Evolutionary conservation across 2,888 invertebrate species (phyloP), one percentile per base, ranked within the genome.

Genomic region (Urechis unicinctus): DNA sequence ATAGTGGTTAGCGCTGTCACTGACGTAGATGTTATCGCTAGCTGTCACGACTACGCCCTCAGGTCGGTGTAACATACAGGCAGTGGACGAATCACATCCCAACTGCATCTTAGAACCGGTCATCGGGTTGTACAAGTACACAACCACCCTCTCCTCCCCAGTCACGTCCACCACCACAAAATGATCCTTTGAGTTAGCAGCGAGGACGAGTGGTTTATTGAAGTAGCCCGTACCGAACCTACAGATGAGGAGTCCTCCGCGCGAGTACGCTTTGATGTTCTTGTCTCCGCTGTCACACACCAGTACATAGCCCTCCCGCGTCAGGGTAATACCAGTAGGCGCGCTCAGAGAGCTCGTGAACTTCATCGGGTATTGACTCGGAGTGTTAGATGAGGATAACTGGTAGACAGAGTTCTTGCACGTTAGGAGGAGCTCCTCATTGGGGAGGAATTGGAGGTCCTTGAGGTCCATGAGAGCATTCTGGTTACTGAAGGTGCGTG

Each of bases 181-280:
- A 5, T 50, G 50, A 29, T 51, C 55, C n/a, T 28, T 25, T 13
- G 42, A 28, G 24, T 24, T 51, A 4, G 25, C 25, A 4, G 26
- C 22, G 3, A 55, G 6, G 5, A 22, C 21, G 3, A 5, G 13
- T 21, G 45, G 50, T 17, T 55, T 28, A 2, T 51, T 5, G 29
- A 55, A 55, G 25, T 55, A 55, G 4, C 55, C 55, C 4, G 55
- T 50, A 17, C 55, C 55, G 44, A 55, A 55, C 6, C 31, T 9
- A 29, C 55, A 55, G 21, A 55, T 24, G 6, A 51, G 29, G 13
- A 50, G 50, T 3, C 29, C 50, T 21, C 43, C 43, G 4, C 44
- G 42, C n/a, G 55, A 50, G 44, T 28, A 45, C 3, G 26, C 22
- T 24, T 55, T 55, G 17, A 55, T 51, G 55, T 50, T 55, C 4